These are phyloP conservation scores for Drosophila arizonae DNA, from an alignment of 1,140 invertebrate species.

Conservation along the genomic window DNA sequence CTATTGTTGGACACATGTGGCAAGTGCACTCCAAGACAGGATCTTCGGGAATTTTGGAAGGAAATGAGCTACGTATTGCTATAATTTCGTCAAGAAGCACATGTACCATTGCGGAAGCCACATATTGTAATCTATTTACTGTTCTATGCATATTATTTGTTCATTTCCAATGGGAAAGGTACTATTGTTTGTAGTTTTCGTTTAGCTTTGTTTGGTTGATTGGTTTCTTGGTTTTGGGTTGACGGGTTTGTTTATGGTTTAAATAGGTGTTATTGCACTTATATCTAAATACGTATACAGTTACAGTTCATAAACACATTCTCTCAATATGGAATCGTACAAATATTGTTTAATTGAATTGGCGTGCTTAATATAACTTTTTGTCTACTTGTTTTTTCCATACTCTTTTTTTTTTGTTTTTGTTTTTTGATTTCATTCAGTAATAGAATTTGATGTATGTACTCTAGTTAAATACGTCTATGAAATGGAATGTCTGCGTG, in stretches of 20 bases:
- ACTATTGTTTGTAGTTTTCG: conserved; percentile 70
- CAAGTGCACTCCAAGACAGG: too few species aligned
- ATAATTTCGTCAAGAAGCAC: not conserved
- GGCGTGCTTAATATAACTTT: conserved; percentile 28
- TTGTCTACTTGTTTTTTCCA: conserved; percentile 21
- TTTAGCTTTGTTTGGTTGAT: conserved; percentile 36
- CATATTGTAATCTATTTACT: conserved; percentile 15
- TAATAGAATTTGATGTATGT: conserved; percentile 19
- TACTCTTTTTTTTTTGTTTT: not conserved
- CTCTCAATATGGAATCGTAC: conserved; percentile 44
- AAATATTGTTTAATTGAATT: conserved; percentile 14
- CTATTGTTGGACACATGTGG: too few species aligned
- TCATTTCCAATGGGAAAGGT: conserved; percentile 52
- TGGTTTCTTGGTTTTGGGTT: conserved; percentile 11
- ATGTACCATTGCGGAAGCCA: conserved; percentile 1
- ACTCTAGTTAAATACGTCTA: conserved; percentile 17
- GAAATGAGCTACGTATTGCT: not conserved
- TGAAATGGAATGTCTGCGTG: conserved; percentile 44
- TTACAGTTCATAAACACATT: conserved; percentile 69
- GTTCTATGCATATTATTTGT: conserved; percentile 2
- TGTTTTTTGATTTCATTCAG: conserved; percentile 7
- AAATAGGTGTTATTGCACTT: conserved; percentile 72
- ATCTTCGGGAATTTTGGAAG: too few species aligned
- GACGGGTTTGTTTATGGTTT: conserved; percentile 53
- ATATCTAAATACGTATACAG: conserved; percentile 79